Evolutionary conservation across 2,797 vertebrate species (phyloP).

Genomic region (Acipenser transmontanus): DNA sequence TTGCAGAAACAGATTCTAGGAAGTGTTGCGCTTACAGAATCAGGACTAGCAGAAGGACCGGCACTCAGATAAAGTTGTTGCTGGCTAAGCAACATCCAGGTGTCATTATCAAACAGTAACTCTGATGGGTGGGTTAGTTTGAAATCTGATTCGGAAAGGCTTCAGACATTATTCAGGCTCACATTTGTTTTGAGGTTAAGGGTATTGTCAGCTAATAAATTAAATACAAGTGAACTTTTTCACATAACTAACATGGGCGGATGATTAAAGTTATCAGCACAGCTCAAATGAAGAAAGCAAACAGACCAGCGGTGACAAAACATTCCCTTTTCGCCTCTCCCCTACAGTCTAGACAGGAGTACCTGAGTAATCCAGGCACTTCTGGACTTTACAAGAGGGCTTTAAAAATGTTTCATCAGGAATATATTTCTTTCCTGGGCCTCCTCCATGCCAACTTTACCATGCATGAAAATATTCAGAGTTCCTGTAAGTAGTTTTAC

Average conservation of each 20-base stretch:
- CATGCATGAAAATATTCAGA: neutral
- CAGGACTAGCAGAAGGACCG: no score
- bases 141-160: neutral
- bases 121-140: neutral
- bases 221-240: neutral
- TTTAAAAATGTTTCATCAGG: conserved; percentile 2
- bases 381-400: neutral
- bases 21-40: no score
- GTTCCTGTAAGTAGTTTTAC: neutral
- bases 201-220: neutral
- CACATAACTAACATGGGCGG: neutral
- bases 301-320: neutral
- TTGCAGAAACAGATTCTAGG: no score
- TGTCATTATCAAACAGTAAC: no score
- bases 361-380: conserved; percentile 38
- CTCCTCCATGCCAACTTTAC: neutral
- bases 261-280: neutral
- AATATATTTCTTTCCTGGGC: neutral
- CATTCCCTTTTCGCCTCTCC: conserved; percentile 13
- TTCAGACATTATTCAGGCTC: neutral
- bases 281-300: neutral
- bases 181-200: neutral
- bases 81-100: no score
- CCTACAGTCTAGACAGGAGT: conserved; percentile 50
- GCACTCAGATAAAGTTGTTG: no score